Base-by-base conservation (phyloP, 2,797 vertebrate species). In the Sarcophilus harrisii region DNA sequence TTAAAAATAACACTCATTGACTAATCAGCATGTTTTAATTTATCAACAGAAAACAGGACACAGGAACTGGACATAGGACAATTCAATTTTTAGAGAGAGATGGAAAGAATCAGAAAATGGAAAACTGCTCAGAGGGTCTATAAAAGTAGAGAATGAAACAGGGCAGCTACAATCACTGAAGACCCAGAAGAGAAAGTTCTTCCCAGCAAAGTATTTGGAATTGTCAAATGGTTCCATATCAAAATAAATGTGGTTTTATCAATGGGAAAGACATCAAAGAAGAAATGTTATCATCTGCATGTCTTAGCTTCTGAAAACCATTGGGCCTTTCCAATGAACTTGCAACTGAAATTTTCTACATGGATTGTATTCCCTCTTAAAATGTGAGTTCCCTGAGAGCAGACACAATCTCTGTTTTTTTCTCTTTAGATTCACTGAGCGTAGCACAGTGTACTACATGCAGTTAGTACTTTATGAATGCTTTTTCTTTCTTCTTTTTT, bases 91-190 rank as follows among this genome's bases (percentile, higher is more conserved):
- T 45, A 93, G 9, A 30, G 89, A 38, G 11, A 93, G 24, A 13
- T 5, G 14, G 55, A 57, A 95, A 58, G 14, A 4, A 93, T 93
- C 45, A 57, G 52, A 92, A n/a, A 66, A 91, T 14, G 38, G 92
- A 90, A 45, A 4, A 14, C 16, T 8, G 27, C n/a, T 18, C 13
- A 9, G 11, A n/a, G 3, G 59, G 12, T 3, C 27, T 55, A 21
- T 14, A 0, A 0, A n/a, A 57, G 5, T 0, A 90, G 92, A 5
- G 73, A 81, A 5, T 73, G 3, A 49, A 62, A 60, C 18, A 32
- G 73, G 18, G 5, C 29, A 87, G 38, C 5, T 49, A 29, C 4
- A n/a, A 18, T 1, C 24, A 29, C 0, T 5, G 3, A 16, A 10
- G 2, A 18, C 38, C 10, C 1, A 93, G 81, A 18, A 32, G 21